Conservation (phyloP, 2,113 vertebrate species). For the Ranitomeya variabilis region DNA sequence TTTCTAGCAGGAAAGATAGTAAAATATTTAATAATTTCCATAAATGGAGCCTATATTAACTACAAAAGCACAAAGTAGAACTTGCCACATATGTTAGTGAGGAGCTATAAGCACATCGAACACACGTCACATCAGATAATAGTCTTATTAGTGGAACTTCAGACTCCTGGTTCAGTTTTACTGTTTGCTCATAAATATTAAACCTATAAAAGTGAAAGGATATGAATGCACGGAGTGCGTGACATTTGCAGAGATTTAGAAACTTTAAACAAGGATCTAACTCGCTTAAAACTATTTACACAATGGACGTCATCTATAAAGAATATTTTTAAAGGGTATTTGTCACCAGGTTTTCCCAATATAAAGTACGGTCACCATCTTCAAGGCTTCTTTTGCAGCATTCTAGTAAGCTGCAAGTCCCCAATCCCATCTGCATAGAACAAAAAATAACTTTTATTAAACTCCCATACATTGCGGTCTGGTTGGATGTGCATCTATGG, state of each 20-base stretch:
- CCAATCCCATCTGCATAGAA: no score
- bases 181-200: constrained; percentile 23
- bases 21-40: not conserved
- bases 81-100: not conserved
- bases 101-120: not conserved
- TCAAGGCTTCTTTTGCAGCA: no score
- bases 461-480: no score
- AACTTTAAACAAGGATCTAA: constrained; percentile 33
- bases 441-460: no score
- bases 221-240: constrained; percentile 12
- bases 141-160: constrained; percentile 7
- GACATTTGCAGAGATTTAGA: not conserved
- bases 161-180: constrained; percentile 23
- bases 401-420: no score
- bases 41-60: not conserved
- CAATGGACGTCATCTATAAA: not conserved
- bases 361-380: no score
- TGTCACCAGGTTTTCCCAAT: no score
- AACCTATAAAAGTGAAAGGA: constrained; percentile 17
- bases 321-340: not conserved
- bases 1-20: not conserved
- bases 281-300: constrained; percentile 21
- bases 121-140: not conserved
- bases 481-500: no score
- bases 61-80: not conserved